Base-by-base conservation (phyloP, 2,797 vertebrate species). In the Falco novaeseelandiae region DNA sequence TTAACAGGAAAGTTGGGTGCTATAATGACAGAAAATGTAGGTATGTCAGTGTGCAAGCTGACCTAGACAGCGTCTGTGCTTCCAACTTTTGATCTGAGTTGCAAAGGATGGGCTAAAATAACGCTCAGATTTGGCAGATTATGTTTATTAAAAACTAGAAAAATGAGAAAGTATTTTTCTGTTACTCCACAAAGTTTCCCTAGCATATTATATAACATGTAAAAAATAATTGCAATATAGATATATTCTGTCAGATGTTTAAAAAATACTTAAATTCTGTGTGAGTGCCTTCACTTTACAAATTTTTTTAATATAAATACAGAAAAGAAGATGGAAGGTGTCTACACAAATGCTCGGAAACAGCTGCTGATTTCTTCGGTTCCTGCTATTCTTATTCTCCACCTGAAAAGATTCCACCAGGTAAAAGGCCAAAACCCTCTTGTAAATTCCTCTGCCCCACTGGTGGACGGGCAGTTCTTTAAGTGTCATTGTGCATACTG, bases 321-420 rank as follows among this genome's bases (percentile, higher is more conserved):
- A 99, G 98, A 98, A 95, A 99, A 99, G 96, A 99, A 99, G 89
- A 74, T 94, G 70, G 99, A 99, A 96, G 99, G 99, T 72, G 98
- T 99, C 83, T 99, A 99, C 97, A 99, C 99, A 87, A 99, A 99
- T 52, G 99, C 99, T 42, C 98, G 99, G 84, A 99, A 99, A 85
- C 99, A 99, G 96, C 98, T 99, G 90, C 98, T 99, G 83, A 99
- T 99, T 97, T 99, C 99, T 74, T 98, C 98, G 15, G 98, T 99
- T 94, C 99, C 99, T 94, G 99, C 99, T 27, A 98, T 99, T 96
- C 99, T 99, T 96, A 99, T 99, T 74, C 98, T 99, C 61, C 99
- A 99, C 95, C 98, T 99, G 58, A 99, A 99, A 98, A 99, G 99
- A 91, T 99, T 99, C 96, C 99, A 99, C 96, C 99, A 99, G 99